phyloP scores from a whole-genome alignment of 2,113 vertebrate species.

The Catharus minimus region DNA sequence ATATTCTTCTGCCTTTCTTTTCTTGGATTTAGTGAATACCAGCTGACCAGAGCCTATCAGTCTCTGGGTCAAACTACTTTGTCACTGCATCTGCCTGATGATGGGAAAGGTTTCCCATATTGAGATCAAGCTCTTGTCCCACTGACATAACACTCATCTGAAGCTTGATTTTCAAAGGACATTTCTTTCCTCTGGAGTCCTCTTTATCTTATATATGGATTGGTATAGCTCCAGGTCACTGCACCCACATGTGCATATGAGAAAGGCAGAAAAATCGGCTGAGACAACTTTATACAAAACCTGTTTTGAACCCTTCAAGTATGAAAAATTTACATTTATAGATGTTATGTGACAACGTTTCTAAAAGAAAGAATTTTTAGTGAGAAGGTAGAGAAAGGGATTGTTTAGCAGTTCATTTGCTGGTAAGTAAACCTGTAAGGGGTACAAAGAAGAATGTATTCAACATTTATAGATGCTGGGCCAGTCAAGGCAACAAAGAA shows the following conservation, averaged over 20 bases:
- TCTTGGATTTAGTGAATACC: not conserved
- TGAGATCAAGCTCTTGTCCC: not conserved
- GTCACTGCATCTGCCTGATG: not conserved
- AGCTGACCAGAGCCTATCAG: not conserved
- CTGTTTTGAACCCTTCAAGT: not conserved
- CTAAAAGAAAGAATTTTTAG: not conserved
- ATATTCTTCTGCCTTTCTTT: not conserved
- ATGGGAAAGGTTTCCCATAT: not conserved
- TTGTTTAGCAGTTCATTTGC: not conserved
- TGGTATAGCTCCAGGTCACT: not conserved
- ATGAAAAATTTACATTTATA: not conserved
- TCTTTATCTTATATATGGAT: not conserved
- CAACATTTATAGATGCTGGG: not conserved
- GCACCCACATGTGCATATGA: fast-evolving
- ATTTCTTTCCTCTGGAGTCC: not conserved
- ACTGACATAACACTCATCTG: not conserved
- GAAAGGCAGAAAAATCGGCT: not conserved
- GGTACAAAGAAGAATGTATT: not conserved
- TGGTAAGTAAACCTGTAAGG: not conserved
- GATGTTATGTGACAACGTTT: not conserved
- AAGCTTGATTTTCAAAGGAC: not conserved
- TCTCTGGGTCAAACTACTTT: not conserved
- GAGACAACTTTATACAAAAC: not conserved
- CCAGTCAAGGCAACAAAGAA: not conserved
- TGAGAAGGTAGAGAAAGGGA: not conserved